Percentiles rank a stretch among this genome's conserved stretches.
phyloP scores from a whole-genome alignment of 2,113 vertebrate genomes.

The Rhea pennata region DNA sequence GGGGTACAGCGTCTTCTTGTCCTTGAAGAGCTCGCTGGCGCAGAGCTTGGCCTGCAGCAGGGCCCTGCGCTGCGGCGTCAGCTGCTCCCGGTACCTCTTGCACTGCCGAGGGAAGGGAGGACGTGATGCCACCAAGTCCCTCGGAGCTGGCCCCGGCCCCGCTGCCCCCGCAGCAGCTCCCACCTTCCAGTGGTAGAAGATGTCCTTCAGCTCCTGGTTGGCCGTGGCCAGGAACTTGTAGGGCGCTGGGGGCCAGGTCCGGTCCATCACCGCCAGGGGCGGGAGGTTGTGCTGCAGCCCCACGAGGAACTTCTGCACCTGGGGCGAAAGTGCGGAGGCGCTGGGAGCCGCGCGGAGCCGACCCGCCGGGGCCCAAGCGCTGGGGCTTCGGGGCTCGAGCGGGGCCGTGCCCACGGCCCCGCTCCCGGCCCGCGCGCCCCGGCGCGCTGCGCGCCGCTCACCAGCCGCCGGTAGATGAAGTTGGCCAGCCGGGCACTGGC shows the following conservation, averaged over 20 bases:
- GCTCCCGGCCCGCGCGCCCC: no score
- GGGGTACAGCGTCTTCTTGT: slow-evolving; percentile 79
- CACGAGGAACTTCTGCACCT: slow-evolving; percentile 76
- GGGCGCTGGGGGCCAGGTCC: slow-evolving; percentile 64
- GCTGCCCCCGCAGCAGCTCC: neutral
- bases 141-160: fast-evolving
- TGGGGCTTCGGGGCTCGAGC: neutral
- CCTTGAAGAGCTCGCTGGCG: slow-evolving; percentile 81
- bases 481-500: slow-evolving; percentile 66
- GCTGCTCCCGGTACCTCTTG: slow-evolving; percentile 77
- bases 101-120: slow-evolving; percentile 36
- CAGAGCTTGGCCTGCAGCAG: slow-evolving; percentile 74
- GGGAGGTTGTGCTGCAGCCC: slow-evolving; percentile 72
- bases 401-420: neutral
- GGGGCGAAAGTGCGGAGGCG: fast-evolving
- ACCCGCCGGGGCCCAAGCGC: no score
- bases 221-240: slow-evolving; percentile 62
- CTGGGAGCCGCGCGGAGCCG: neutral
- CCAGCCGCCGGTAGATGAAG: slow-evolving; percentile 78
- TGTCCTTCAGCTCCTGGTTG: slow-evolving; percentile 70
- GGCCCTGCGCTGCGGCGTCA: slow-evolving; percentile 45
- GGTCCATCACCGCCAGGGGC: slow-evolving; percentile 37
- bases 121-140: fast-evolving
- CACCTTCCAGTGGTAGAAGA: slow-evolving; percentile 80
- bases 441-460: slow-evolving; percentile 26